Evolutionary conservation across 2,113 vertebrate genomes (phyloP).

Genomic region (Tilapia sparmanii): DNA sequence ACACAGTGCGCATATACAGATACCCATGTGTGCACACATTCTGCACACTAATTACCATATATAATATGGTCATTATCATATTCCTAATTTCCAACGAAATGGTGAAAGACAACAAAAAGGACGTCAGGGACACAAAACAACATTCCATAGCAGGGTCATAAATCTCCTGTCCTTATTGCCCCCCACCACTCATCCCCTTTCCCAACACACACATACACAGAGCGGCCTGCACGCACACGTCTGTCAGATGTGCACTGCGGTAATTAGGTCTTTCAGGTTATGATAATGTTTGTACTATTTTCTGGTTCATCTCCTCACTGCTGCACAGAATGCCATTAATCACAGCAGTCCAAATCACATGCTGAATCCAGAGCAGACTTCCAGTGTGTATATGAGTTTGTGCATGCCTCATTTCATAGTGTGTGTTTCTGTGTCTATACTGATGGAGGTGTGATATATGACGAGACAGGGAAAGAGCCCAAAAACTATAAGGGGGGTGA

Average conservation of each 20-base stretch:
- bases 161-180: constrained; percentile 40
- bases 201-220: background rate
- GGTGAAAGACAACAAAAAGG: constrained; percentile 23
- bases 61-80: constrained; percentile 50
- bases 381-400: background rate
- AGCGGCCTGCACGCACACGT: background rate
- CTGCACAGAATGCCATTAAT: constrained; percentile 58
- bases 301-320: constrained; percentile 55
- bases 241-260: constrained; percentile 42
- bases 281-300: constrained; percentile 68
- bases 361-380: constrained; percentile 25
- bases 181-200: background rate
- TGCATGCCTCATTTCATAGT: constrained; percentile 14
- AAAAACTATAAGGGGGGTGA: background rate
- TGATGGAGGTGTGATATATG: background rate
- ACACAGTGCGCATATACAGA: background rate
- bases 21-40: background rate
- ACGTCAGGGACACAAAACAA: background rate
- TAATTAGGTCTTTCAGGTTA: constrained; percentile 70
- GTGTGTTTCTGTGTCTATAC: background rate
- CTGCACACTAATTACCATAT: constrained; percentile 28
- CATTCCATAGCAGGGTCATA: constrained; percentile 48
- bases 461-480: background rate
- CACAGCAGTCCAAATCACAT: constrained; percentile 52
- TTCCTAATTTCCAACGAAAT: constrained; percentile 48